Evolutionary conservation across 2,113 vertebrate genomes (phyloP).

Genomic region (Rafetus swinhoei): DNA sequence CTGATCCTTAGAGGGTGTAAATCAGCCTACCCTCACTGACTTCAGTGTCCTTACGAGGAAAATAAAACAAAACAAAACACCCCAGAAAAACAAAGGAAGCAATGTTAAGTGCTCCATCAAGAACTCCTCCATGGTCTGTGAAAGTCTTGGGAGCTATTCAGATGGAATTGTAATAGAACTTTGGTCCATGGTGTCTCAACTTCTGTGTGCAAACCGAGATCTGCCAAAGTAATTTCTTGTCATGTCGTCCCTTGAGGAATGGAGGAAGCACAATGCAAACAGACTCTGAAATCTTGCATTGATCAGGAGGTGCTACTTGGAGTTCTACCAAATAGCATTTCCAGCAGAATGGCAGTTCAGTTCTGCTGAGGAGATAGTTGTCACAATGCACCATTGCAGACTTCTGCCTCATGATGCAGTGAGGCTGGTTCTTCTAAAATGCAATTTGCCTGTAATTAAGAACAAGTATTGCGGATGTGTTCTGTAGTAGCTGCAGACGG

Average conservation of each 20-base stretch:
- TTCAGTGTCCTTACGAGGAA: background rate
- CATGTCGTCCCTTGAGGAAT: background rate
- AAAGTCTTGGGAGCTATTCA: background rate
- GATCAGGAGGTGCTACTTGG: background rate
- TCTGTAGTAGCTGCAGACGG: background rate
- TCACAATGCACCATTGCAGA: background rate
- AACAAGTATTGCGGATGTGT: background rate
- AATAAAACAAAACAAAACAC: background rate
- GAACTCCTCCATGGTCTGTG: background rate
- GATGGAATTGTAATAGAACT: background rate
- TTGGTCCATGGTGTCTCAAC: background rate
- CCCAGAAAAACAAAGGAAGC: background rate
- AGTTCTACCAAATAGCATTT: background rate
- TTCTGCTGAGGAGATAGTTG: background rate
- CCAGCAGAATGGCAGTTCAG: background rate
- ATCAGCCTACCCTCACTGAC: background rate
- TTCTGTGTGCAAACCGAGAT: background rate
- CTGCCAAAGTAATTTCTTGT: background rate
- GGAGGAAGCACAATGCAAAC: background rate
- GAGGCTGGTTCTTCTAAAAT: background rate
- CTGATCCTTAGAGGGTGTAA: background rate
- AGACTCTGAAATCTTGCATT: background rate
- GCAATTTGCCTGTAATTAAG: background rate
- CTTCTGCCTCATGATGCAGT: background rate
- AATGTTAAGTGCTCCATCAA: background rate